Evolutionary conservation across 53 echinoderm and acorn worm species (phyloP), one percentile per base, ranked within the genome.

Genomic region (Crossaster papposus): DNA sequence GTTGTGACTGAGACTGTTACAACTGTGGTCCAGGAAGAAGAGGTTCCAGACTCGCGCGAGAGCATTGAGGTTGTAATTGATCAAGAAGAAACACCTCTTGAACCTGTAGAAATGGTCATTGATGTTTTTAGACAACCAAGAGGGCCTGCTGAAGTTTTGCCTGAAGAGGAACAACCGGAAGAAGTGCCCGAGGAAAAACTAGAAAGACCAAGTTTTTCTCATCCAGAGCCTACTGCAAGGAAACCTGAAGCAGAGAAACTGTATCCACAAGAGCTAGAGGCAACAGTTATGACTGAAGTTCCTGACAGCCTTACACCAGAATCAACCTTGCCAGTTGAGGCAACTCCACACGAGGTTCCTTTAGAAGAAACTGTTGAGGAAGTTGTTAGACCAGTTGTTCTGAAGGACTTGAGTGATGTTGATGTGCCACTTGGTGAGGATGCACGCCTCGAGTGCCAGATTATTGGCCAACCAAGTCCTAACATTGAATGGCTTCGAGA

Each of bases 391-490:
- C 97, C 97, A 76, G 90, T 85, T 70, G 79, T 97, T 70, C 51
- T 95, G 1, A 91, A 94, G 72, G 95, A 92, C 75, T 82, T 95
- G 36, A 70, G 90, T 33, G 95, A 97, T 90, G 86, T 95, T 85
- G 92, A 94, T 32, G 91, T 91, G 12, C 71, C 88, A 44, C 36
- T 91, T 84, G 95, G 94, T 79, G 90, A 88, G 68, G 81, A 91
- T 71, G 94, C 91, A 14, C 81, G 93, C 9, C 81, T 95, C 37
- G 92, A 91, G 72, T 95, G 97, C 72, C 90, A 91, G 80, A 93
- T 97, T 24, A 88, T 86, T 30, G 97, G 95, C 33, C 64, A 95
- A 54, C 97, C 95, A 26, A 88, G 30, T n/a, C 95, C 97, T 44
- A 77, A 78, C 37, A 89, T 95, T 65, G 82, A 78, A 10, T 97